Conservation (phyloP, 2,888 invertebrate species). For the Troides helena region DNA sequence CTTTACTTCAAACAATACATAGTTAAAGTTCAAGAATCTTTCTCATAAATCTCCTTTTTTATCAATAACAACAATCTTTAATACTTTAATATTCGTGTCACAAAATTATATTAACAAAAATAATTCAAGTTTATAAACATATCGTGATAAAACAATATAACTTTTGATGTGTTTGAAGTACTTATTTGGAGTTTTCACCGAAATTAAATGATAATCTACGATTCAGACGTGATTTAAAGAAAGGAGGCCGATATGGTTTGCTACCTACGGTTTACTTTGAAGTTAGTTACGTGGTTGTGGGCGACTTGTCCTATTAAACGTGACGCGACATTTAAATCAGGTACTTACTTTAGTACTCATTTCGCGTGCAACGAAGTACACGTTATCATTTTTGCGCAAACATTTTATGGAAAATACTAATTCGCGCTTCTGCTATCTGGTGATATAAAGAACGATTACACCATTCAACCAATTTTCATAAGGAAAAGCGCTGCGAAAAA, state of each 20-base stretch:
- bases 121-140: not conserved
- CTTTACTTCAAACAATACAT: too few relatives aligned
- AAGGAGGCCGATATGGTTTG: slow-evolving; percentile 9
- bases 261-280: slow-evolving; percentile 19
- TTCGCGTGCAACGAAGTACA: slow-evolving; percentile 9
- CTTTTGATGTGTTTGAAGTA: not conserved
- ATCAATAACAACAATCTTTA: not conserved
- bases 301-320: slow-evolving; percentile 24
- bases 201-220: slow-evolving; percentile 13
- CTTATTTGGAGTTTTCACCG: slow-evolving; percentile 4
- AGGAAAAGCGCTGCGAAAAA: too few relatives aligned
- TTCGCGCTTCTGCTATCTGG: slow-evolving; percentile 6
- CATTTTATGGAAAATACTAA: slow-evolving; percentile 3
- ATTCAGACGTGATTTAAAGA: slow-evolving; percentile 16
- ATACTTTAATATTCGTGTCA: not conserved
- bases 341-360: slow-evolving; percentile 5
- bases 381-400: slow-evolving; percentile 13
- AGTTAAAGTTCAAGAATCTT: too few relatives aligned
- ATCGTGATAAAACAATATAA: not conserved
- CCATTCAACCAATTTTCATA: too few relatives aligned
- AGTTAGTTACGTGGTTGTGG: slow-evolving; percentile 13
- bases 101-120: not conserved
- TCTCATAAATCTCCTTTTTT: not conserved
- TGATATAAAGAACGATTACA: not conserved
- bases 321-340: slow-evolving; percentile 25